Evolutionary conservation across 2,888 invertebrate genomes (phyloP), one percentile per base, ranked within the genome.

Genomic region (Drosophila villosipedis): DNA sequence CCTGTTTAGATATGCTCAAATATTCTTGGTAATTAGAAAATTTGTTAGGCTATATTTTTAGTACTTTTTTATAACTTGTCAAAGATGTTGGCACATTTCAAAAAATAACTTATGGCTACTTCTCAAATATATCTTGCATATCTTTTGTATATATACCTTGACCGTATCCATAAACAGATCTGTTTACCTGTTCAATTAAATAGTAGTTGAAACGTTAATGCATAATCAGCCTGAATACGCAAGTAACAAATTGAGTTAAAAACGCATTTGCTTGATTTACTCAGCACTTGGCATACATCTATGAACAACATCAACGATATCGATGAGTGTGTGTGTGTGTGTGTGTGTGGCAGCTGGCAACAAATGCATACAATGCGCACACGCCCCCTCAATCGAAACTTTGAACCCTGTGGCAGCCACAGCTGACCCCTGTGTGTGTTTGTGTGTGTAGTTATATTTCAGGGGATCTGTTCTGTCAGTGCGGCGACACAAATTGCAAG

Each of bases 401-500:
- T 75, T 86, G 86, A 85, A 68, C 82, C 75, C 72, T 62, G 71
- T 53, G 71, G 58, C 62, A 35, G 16, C 37, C 22, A 55, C 37
- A 57, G 28, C 57, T 57, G 86, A 88, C 86, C 88, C 75, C 75
- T 30, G 31, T n/a, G 22, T 33, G 33, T 37, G 6, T 37, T 0
- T 58, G 10, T 58, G n/a, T 30, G 9, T 41, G 52, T 12, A 30
- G 30, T 54, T 33, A 49, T n/a, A 28, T 25, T 59, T 28, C 25
- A 39, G 59, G 59, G 59, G 47, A 30, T 60, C 63, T 62, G 53
- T 60, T 54, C 12, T 71, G 64, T 69, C 54, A 61, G 69, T 55
- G 65, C 73, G 69, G 72, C 73, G 73, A 81, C 78, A 86, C 86
- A 89, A 87, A 86, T 86, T 86, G 89, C 89, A 84, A 81, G 70